A percentile compares a stretch with the other conserved stretches of the same genome.
Evolutionary conservation across 35 echinoderm and acorn worm species (phyloP).

Genomic region (Nesometra sesokonis): DNA sequence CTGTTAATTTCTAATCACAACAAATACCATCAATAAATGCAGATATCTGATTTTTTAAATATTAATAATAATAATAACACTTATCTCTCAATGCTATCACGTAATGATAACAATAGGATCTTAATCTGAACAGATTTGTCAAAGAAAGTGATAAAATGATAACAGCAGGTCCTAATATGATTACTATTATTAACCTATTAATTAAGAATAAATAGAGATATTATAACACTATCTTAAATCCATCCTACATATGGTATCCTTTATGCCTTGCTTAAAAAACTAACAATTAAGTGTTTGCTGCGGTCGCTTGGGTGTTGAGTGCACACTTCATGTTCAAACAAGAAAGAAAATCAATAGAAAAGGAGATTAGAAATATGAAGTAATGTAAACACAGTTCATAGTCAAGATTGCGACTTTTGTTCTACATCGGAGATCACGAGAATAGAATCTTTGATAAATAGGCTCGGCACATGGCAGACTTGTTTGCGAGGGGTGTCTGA

Average conservation of each 20-base stretch:
- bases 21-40: too few species aligned
- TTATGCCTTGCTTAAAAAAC: not conserved
- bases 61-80: too few species aligned
- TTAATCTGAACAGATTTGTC: not conserved
- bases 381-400: not conserved
- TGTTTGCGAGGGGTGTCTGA: not conserved
- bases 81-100: not conserved
- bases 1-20: too few species aligned
- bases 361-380: not conserved
- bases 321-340: not conserved
- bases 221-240: not conserved
- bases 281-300: not conserved
- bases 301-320: not conserved
- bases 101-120: not conserved
- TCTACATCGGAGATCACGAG: not conserved
- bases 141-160: not conserved
- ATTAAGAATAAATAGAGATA: not conserved
- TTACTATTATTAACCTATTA: not conserved
- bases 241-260: not conserved
- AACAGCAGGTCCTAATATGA: not conserved
- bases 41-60: too few species aligned
- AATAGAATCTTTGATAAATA: not conserved
- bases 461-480: not conserved
- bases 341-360: not conserved
- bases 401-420: not conserved